Evolutionary conservation across 1,140 invertebrate genomes (phyloP).

Genomic region (Andricus grossulariae): DNA sequence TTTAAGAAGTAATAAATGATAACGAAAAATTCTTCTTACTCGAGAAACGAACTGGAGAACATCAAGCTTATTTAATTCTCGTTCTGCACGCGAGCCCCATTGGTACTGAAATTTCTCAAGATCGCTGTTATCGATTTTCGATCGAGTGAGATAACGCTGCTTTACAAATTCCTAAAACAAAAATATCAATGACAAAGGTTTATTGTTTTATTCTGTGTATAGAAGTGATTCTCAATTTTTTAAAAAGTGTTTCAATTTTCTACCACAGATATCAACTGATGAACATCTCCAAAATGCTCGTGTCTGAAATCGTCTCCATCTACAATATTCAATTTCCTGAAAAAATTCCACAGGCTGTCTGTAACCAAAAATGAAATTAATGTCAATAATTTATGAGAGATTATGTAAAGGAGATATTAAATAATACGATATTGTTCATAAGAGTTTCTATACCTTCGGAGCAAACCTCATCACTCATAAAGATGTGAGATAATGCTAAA

Average conservation of each 20-base stretch:
- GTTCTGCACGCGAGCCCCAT: slow-evolving; percentile 61
- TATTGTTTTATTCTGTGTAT: too few species aligned
- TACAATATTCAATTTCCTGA: slow-evolving; percentile 53
- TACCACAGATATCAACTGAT: slow-evolving; percentile 56
- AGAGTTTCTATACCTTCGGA: slow-evolving; percentile 56
- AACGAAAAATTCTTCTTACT: slow-evolving; percentile 43
- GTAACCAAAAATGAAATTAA: slow-evolving; percentile 31
- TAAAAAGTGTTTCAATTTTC: not conserved
- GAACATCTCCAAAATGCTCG: slow-evolving; percentile 60
- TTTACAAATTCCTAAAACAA: slow-evolving; percentile 62
- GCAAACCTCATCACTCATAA: slow-evolving; percentile 58
- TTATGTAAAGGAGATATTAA: too few species aligned
- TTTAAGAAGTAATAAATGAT: not conserved
- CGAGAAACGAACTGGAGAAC: slow-evolving; percentile 59
- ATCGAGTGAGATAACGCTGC: slow-evolving; percentile 56
- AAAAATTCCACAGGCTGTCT: slow-evolving; percentile 59
- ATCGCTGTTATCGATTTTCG: slow-evolving; percentile 29
- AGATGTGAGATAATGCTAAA: slow-evolving; percentile 62
- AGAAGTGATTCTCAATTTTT: too few species aligned
- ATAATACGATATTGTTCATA: not conserved
- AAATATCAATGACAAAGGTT: not conserved
- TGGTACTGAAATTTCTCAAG: slow-evolving; percentile 44
- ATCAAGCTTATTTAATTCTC: slow-evolving; percentile 52
- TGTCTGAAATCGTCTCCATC: slow-evolving; percentile 39
- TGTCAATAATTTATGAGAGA: not conserved